Percentiles rank a stretch among this genome's conserved stretches.
phyloP scores from a whole-genome alignment of 2,113 vertebrate genomes.

The Neogale vison region DNA sequence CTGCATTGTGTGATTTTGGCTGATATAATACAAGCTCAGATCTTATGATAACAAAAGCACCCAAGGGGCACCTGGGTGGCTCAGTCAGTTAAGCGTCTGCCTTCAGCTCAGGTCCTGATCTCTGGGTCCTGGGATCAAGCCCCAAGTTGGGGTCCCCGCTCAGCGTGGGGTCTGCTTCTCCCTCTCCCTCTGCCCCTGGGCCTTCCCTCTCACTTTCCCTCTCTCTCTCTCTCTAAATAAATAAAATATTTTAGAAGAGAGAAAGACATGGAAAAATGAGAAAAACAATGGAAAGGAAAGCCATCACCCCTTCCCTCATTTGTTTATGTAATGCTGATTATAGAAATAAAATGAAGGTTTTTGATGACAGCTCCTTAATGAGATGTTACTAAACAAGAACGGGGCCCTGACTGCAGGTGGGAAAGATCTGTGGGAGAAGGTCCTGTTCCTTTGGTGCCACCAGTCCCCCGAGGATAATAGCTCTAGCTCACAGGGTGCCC shows the following conservation, averaged over 20 bases:
- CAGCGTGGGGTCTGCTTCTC: too few relatives aligned
- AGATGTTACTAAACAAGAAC: neutral
- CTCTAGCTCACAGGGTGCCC: neutral
- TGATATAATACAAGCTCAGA: neutral
- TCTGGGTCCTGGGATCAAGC: too few relatives aligned
- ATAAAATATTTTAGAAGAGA: too few relatives aligned
- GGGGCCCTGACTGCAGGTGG: rapidly evolving
- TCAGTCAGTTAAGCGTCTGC: neutral
- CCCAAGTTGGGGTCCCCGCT: too few relatives aligned
- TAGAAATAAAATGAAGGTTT: neutral
- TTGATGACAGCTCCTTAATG: too few relatives aligned
- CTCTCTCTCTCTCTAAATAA: too few relatives aligned
- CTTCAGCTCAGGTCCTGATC: neutral
- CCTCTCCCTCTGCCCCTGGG: too few relatives aligned
- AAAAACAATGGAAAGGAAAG: neutral
- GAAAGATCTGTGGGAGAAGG: too few relatives aligned
- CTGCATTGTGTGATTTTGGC: neutral
- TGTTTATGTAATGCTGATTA: neutral
- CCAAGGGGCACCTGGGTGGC: neutral
- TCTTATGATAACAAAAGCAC: neutral
- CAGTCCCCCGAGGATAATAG: rapidly evolving
- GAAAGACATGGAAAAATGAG: neutral
- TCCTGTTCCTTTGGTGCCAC: rapidly evolving
- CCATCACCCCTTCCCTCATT: too few relatives aligned
- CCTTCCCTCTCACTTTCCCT: too few relatives aligned